Percentiles rank a stretch among this genome's conserved stretches.
These are phyloP conservation scores for Phrynosoma blainvillii DNA, from an alignment of 2,113 vertebrate species.

Conservation along the genomic window DNA sequence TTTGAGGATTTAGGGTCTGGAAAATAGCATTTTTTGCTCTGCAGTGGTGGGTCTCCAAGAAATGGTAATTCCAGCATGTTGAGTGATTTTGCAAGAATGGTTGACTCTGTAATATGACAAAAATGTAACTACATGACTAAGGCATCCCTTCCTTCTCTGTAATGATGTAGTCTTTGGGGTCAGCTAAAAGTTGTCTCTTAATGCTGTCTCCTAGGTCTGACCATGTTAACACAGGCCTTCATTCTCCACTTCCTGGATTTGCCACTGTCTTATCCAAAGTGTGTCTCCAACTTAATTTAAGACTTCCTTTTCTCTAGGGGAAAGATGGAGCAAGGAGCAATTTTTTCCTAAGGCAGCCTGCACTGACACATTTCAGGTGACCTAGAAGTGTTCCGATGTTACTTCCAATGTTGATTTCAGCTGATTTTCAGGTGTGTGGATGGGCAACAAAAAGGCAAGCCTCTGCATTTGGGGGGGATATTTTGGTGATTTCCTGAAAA, in stretches of 20 bases:
- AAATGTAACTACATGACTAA: neutral
- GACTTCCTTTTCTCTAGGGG: neutral
- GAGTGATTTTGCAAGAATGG: neutral
- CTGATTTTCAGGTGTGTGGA: too few relatives aligned
- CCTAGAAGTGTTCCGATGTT: too few relatives aligned
- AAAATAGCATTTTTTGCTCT: conserved; percentile 37
- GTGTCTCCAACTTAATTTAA: neutral
- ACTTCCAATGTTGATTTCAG: too few relatives aligned
- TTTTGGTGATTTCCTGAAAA: too few relatives aligned
- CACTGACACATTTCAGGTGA: too few relatives aligned
- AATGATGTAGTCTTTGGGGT: neutral
- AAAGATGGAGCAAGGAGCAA: too few relatives aligned
- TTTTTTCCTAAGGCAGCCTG: too few relatives aligned
- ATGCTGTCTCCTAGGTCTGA: too few relatives aligned
- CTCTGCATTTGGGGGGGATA: too few relatives aligned
- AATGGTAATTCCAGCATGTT: neutral
- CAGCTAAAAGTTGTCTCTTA: neutral
- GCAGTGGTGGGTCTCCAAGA: conserved; percentile 20
- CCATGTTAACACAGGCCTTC: too few relatives aligned
- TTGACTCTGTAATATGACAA: neutral
- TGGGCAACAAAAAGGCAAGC: too few relatives aligned
- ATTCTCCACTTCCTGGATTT: neutral
- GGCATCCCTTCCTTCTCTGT: neutral
- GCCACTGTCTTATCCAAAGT: neutral
- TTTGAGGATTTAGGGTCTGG: conserved; percentile 28